Percentiles rank a stretch among this genome's conserved stretches.
These are phyloP conservation scores for Cryptotermes secundus DNA, from an alignment of 1,140 invertebrate species.

Conservation along the genomic window DNA sequence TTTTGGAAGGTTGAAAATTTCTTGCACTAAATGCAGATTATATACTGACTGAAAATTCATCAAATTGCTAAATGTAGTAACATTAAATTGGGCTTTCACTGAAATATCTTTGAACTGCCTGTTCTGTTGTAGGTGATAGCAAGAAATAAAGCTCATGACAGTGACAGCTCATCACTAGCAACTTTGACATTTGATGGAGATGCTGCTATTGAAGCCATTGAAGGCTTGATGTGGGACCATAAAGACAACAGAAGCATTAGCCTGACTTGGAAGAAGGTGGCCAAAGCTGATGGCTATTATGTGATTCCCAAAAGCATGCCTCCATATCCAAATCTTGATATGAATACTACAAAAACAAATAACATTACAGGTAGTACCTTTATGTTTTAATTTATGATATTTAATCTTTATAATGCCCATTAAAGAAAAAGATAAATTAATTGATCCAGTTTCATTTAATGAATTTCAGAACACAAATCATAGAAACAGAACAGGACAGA, in stretches of 20 bases:
- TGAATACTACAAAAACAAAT: conserved; percentile 43
- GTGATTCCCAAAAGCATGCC: conserved; percentile 52
- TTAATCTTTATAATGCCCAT: not conserved
- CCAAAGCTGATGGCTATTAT: conserved; percentile 62
- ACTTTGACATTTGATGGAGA: conserved; percentile 60
- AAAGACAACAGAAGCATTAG: conserved; percentile 54
- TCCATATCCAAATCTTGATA: conserved; percentile 52
- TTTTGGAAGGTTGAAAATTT: no score
- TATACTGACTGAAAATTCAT: no score
- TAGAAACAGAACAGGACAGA: no score
- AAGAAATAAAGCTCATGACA: conserved; percentile 59
- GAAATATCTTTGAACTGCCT: no score
- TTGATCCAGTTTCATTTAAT: no score
- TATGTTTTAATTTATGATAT: not conserved
- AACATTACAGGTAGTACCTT: conserved; percentile 38
- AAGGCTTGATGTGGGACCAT: conserved; percentile 53
- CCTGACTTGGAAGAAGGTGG: conserved; percentile 60
- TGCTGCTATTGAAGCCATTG: conserved; percentile 61
- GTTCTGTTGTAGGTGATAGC: conserved; percentile 60
- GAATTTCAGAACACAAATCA: no score
- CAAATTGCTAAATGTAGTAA: no score
- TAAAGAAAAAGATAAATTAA: not conserved
- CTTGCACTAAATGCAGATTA: no score
- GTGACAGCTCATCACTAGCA: conserved; percentile 57
- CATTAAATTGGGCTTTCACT: no score